Evolutionary conservation across 1,140 invertebrate genomes (phyloP).

Genomic region (Solenopsis invicta): DNA sequence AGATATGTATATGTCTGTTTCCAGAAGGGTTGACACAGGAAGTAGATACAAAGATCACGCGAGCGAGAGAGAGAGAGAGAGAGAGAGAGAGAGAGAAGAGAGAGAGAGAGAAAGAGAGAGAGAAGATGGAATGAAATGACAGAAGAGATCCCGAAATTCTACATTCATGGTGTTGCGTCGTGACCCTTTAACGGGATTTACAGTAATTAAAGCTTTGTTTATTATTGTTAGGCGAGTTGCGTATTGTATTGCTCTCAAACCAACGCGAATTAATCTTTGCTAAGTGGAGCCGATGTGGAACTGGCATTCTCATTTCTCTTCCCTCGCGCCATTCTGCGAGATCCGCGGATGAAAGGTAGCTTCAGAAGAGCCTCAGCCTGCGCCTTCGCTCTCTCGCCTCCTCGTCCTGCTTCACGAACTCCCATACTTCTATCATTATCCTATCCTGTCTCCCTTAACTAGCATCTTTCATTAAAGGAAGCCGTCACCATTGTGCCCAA

Average conservation of each 20-base stretch:
- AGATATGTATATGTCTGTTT: conserved; percentile 2
- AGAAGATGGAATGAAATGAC: conserved; percentile 25
- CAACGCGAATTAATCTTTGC: conserved; percentile 84
- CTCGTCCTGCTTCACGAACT: conserved; percentile 29
- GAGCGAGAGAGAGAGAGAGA: conserved; percentile 14
- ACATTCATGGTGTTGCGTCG: conserved; percentile 50
- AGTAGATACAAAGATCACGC: not conserved
- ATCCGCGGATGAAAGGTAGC: conserved; percentile 68
- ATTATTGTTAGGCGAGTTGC: conserved; percentile 76
- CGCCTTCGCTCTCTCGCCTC: conserved; percentile 45
- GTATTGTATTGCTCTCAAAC: conserved; percentile 77
- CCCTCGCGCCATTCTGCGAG: conserved; percentile 55
- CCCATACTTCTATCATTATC: conserved; percentile 56
- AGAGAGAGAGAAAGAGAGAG: not conserved
- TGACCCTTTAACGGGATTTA: conserved; percentile 39
- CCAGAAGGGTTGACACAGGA: not conserved
- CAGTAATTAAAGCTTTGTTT: conserved; percentile 84
- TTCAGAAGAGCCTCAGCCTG: conserved; percentile 32
- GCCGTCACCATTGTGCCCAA: conserved; percentile 77
- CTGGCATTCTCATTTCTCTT: conserved; percentile 69
- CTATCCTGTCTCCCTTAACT: conserved; percentile 73
- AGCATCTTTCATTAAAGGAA: conserved; percentile 80
- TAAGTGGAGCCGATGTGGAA: conserved; percentile 75
- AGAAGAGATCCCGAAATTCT: conserved; percentile 52
- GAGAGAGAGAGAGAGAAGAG: too few relatives aligned